Base-by-base conservation (phyloP, 1,140 invertebrate genomes). In the Diprion similis region DNA sequence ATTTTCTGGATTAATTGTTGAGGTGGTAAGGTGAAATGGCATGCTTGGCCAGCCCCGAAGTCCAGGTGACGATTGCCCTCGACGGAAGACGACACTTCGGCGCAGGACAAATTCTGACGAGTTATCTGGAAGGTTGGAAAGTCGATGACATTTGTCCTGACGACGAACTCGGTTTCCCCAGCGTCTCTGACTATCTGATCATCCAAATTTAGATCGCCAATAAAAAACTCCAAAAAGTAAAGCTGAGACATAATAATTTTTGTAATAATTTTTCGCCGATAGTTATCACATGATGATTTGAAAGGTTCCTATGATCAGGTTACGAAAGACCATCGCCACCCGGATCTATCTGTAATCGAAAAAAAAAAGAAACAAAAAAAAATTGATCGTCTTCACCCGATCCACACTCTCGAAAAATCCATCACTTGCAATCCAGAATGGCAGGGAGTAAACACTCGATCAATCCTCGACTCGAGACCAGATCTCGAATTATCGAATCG, bases 71-170 rank as follows among this genome's bases (percentile, higher is more conserved):
- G 51, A 13, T 13, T 19, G 37, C 10, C 10, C 4, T 68, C 19
- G 11, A 15, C 66, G 66, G 13, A 17, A 13, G 17, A 8, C 13
- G 15, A 8, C 4, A 68, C 18, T 45, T 37, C 65, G 65, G 68
- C 45, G 46, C 45, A 8, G 7, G n/a, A 1, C 9, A 18, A 64
- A 71, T 70, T 46, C 67, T 71, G 71, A 65, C 65, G 64, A 13
- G 13, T 64, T 46, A 76, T 64, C 45, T 71, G 48, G 17, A 78
- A 13, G 19, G 71, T 72, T 13, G 74, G 74, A 45, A 71, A 67
- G 64, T 73, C 59, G 46, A 71, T 47, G n/a, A 78, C 72, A 68
- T 74, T 37, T 11, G 75, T 68, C 72, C 72, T 75, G 46, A 78
- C 72, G 1, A 59, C 11, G 59, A 74, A 74, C 46, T 66, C 71